Evolutionary conservation across 2,888 invertebrate genomes (phyloP).

Genomic region (Margaritifera margaritifera): DNA sequence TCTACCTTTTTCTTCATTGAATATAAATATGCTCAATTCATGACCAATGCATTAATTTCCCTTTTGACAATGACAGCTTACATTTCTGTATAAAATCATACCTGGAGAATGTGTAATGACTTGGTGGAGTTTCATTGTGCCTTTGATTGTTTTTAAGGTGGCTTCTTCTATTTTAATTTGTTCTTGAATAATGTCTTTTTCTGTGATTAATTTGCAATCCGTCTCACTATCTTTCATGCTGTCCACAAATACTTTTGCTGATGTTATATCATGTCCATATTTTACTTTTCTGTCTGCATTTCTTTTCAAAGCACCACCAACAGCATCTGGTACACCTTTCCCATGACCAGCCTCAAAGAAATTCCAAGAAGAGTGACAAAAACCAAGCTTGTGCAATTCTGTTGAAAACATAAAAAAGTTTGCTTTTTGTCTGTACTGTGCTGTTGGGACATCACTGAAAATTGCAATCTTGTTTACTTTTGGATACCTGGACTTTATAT

Average conservation of each 20-base stretch:
- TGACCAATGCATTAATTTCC: no score
- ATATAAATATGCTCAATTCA: no score
- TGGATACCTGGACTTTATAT: conserved; percentile 22
- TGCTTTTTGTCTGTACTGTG: conserved; percentile 68
- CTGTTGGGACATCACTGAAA: conserved; percentile 60
- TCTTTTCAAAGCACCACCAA: conserved; percentile 63
- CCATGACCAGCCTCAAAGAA: conserved; percentile 68
- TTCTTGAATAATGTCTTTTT: conserved; percentile 2
- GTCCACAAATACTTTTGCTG: conserved; percentile 5
- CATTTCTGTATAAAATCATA: no score
- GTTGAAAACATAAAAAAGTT: conserved; percentile 67
- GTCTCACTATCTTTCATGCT: conserved; percentile 1
- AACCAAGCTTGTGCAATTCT: conserved; percentile 20
- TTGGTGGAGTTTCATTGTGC: no score
- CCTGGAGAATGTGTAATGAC: no score
- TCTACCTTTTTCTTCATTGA: no score
- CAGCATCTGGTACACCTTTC: conserved; percentile 66
- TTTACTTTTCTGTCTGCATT: no score
- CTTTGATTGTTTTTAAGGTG: no score
- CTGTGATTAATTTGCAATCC: background rate
- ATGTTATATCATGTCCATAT: conserved; percentile 27
- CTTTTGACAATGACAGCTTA: no score
- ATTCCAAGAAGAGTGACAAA: conserved; percentile 54
- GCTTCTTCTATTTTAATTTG: no score
- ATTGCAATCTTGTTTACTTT: conserved; percentile 24